Base-by-base conservation (phyloP, 2,113 vertebrate genomes). In the Chamaetylas fuelleborni region DNA sequence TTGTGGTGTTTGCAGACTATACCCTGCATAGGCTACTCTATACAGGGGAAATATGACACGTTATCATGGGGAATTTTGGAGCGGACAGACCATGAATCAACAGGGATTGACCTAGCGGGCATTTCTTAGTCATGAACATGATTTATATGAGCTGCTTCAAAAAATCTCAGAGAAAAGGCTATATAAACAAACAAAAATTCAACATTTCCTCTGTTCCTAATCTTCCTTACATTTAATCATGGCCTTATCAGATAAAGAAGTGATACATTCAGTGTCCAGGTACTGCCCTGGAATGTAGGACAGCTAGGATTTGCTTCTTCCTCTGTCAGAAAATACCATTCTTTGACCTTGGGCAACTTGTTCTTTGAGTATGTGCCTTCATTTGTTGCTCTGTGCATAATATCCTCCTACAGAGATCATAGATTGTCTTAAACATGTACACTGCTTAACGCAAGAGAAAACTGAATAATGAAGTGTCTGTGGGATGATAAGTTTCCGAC, bases 21-120 rank as follows among this genome's bases (percentile, higher is more conserved):
- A 48, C 1, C 5, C 24, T 10, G n/a, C 26, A 56, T 0, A 43
- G 22, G 6, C 26, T 76, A 13, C 47, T n/a, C 36, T 14, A 9
- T 13, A 6, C 22, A 34, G 1, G 5, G 33, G 28, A 58, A 80
- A 42, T 56, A 60, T 20, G 45, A 31, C 8, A 34, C 47, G 16
- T 7, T 25, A 6, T 69, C 19, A 8, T 34, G 20, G 11, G 38
- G 1, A 17, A 33, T 57, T 34, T 22, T 34, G 19, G 19, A 38
- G 4, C 2, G 2, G 54, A n/a, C 33, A 70, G 50, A 65, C 5
- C 2, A 3, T 48, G 42, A 57, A 48, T 42, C 34, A 72, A 57
- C 8, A 80, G 34, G 45, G 87, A 22, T 8, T 78, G 51, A 51
- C 4, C 7, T 38, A 50, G 26, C 1, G 2, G 26, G 12, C 3